Conservation (phyloP, 2,113 vertebrate species). For the Coryphaenoides rupestris region DNA sequence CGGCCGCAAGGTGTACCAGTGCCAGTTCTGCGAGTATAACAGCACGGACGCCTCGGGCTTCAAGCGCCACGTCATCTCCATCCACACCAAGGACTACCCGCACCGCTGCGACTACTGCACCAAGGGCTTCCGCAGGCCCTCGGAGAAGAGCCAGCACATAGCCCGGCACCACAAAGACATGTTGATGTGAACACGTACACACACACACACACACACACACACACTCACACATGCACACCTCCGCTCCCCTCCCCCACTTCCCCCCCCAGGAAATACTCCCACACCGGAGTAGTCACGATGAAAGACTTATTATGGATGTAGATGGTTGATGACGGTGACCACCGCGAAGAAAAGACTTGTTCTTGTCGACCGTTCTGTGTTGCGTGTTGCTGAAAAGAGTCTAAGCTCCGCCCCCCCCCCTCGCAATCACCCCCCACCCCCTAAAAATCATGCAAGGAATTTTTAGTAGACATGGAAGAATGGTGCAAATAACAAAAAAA, state of each 20-base stretch:
- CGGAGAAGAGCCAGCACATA: constrained; percentile 99
- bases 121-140: constrained; percentile 97
- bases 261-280: constrained; percentile 44
- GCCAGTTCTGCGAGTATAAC: constrained; percentile 98
- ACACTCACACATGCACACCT: background rate
- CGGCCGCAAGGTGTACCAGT: constrained; percentile 97
- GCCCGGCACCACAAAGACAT: constrained; percentile 98
- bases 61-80: constrained; percentile 98
- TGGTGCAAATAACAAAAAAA: constrained; percentile 30
- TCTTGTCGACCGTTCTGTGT: constrained; percentile 54
- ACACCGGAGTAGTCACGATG: constrained; percentile 57
- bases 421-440: too few species aligned
- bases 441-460: constrained; percentile 43
- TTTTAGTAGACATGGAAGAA: constrained; percentile 33
- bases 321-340: constrained; percentile 34
- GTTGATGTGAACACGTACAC: constrained; percentile 75
- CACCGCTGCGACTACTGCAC: constrained; percentile 98
- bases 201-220: constrained; percentile 16
- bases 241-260: constrained; percentile 27
- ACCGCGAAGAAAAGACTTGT: constrained; percentile 25
- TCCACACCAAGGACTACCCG: constrained; percentile 99
- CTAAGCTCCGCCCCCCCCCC: constrained; percentile 41
- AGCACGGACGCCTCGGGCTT: constrained; percentile 98
- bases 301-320: constrained; percentile 49
- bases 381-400: constrained; percentile 53